A percentile compares a stretch with the other conserved stretches of the same genome.
Conservation (phyloP, 1,140 invertebrate species). For the Trichogramma pretiosum region DNA sequence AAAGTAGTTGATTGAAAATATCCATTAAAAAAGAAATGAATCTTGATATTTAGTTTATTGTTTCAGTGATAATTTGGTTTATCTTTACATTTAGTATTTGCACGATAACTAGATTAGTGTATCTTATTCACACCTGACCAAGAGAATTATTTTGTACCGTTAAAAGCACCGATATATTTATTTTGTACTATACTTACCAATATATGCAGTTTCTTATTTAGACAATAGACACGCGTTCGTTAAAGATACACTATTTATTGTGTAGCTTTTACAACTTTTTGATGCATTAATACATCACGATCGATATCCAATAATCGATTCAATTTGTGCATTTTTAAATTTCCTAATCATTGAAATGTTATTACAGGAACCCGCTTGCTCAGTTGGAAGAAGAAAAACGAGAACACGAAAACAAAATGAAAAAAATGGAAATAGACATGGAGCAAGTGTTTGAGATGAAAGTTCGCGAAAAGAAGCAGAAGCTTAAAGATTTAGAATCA, state of each 20-base stretch:
- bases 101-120: conserved; percentile 8
- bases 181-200: no score
- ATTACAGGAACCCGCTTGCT: conserved; percentile 80
- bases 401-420: conserved; percentile 92
- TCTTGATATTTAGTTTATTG: neutral
- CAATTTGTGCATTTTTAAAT: no score
- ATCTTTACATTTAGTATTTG: conserved; percentile 8
- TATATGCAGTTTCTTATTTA: no score
- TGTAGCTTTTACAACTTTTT: no score
- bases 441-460: conserved; percentile 84
- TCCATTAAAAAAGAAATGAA: neutral
- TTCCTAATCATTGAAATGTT: neutral
- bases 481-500: conserved; percentile 83
- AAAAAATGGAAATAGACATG: conserved; percentile 93
- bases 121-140: no score
- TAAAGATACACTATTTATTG: no score
- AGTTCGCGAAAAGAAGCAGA: conserved; percentile 87
- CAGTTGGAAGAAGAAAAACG: conserved; percentile 97
- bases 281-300: no score
- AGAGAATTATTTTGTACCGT: no score
- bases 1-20: neutral
- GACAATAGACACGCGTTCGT: no score
- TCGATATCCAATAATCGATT: no score
- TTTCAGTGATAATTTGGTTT: neutral
- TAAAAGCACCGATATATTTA: no score